Evolutionary conservation across 2,797 vertebrate genomes (phyloP).

Genomic region (Clarias fuscus): DNA sequence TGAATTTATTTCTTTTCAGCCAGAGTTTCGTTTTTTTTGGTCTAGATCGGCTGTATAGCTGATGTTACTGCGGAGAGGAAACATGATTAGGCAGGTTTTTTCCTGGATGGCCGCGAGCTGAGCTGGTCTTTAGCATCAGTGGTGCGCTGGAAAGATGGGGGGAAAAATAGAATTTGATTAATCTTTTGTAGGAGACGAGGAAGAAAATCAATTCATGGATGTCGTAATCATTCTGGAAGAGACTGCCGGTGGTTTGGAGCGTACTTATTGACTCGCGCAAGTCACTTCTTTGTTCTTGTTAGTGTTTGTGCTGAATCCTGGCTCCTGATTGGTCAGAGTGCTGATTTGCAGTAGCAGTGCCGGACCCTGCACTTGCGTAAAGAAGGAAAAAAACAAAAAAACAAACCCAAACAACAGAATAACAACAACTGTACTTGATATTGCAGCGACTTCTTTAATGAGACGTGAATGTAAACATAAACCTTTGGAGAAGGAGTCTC

Average conservation of each 20-base stretch:
- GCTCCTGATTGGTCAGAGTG: constrained; percentile 6
- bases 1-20: neutral
- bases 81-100: neutral
- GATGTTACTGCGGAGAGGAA: neutral
- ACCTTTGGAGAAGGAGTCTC: too few relatives aligned
- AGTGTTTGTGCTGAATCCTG: neutral
- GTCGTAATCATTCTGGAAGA: neutral
- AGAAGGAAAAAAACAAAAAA: too few relatives aligned
- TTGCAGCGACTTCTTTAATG: too few relatives aligned
- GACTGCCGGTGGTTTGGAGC: neutral
- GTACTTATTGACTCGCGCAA: neutral
- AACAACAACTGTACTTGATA: too few relatives aligned
- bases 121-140: neutral
- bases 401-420: too few relatives aligned
- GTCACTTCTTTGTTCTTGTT: neutral
- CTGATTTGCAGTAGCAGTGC: too few relatives aligned
- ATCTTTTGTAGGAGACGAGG: neutral
- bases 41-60: neutral
- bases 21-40: neutral
- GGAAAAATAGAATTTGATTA: neutral
- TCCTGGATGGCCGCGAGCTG: neutral
- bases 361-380: too few relatives aligned
- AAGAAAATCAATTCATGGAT: neutral
- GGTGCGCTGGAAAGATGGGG: neutral
- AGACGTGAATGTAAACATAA: too few relatives aligned